These are phyloP conservation scores for Temnothorax unifasciatus DNA, from an alignment of 2,888 invertebrate species.

Conservation along the genomic window DNA sequence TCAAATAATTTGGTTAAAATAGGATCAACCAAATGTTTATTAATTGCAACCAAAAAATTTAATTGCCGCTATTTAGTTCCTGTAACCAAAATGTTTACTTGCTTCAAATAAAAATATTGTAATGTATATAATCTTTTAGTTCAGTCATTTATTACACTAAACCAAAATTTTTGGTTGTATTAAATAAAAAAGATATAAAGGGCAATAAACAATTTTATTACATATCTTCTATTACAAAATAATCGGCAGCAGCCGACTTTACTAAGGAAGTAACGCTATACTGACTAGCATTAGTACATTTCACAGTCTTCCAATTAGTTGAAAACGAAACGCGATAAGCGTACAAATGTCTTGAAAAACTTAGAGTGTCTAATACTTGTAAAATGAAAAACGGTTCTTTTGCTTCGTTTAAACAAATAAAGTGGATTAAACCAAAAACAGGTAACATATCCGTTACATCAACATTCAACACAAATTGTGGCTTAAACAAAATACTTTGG, in stretches of 20 bases:
- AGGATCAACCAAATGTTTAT: too few species aligned
- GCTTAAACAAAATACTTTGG: slow-evolving; percentile 8
- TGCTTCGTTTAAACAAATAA: slow-evolving; percentile 2
- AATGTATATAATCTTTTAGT: too few species aligned
- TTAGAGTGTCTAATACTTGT: slow-evolving; percentile 16
- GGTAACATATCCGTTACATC: slow-evolving; percentile 7
- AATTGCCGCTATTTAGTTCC: too few species aligned
- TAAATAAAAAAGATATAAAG: too few species aligned
- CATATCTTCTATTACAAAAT: too few species aligned
- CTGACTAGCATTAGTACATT: neutral
- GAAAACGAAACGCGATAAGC: slow-evolving; percentile 30
- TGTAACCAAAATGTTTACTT: too few species aligned
- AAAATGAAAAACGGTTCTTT: slow-evolving; percentile 37
- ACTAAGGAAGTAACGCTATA: slow-evolving; percentile 6
- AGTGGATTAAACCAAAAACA: neutral
- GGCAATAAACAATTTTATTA: too few species aligned
- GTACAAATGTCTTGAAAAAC: slow-evolving; percentile 35
- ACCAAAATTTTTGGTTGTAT: too few species aligned
- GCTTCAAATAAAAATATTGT: too few species aligned
- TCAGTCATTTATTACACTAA: too few species aligned
- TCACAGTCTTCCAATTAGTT: neutral
- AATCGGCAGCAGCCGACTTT: neutral
- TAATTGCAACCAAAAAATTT: too few species aligned
- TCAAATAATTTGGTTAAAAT: too few species aligned
- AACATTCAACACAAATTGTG: slow-evolving; percentile 25